Evolutionary conservation across 2,888 invertebrate genomes (phyloP).

Genomic region (Idaea straminata): DNA sequence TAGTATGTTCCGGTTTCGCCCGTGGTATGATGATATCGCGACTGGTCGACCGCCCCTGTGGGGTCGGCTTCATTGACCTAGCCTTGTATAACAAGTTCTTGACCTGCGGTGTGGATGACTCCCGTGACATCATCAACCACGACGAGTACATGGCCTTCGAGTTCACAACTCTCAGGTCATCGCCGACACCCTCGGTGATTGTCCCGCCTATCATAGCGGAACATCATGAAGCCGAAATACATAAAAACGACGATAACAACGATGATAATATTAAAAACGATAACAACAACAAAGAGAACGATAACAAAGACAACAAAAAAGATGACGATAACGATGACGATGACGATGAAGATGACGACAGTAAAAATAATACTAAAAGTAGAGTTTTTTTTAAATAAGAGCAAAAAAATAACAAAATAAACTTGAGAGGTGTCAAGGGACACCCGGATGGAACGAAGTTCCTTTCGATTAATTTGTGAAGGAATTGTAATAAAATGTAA

Average conservation of each 20-base stretch:
- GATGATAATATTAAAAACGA: neutral
- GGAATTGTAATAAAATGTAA: too few species aligned
- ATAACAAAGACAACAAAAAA: neutral
- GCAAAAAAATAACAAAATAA: too few species aligned
- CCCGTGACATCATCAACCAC: conserved; percentile 57
- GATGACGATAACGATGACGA: too few species aligned
- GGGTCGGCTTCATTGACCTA: conserved; percentile 62
- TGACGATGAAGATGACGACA: too few species aligned
- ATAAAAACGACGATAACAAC: neutral
- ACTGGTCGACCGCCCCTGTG: conserved; percentile 65
- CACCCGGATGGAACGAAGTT: too few species aligned
- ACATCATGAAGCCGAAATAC: neutral
- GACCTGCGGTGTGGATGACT: conserved; percentile 68
- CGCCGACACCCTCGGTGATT: conserved; percentile 17
- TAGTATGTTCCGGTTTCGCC: conserved; percentile 58
- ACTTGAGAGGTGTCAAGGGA: too few species aligned
- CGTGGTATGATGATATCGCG: conserved; percentile 66
- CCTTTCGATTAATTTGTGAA: too few species aligned
- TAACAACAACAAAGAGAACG: neutral
- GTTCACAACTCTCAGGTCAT: conserved; percentile 22
- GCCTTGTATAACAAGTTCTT: conserved; percentile 55
- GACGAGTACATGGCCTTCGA: conserved; percentile 45
- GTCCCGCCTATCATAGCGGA: conserved; percentile 2
- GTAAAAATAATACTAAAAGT: too few species aligned
- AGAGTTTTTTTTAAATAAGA: too few species aligned